phyloP scores from a whole-genome alignment of 2,113 vertebrate species.

The Psettodes erumei region DNA sequence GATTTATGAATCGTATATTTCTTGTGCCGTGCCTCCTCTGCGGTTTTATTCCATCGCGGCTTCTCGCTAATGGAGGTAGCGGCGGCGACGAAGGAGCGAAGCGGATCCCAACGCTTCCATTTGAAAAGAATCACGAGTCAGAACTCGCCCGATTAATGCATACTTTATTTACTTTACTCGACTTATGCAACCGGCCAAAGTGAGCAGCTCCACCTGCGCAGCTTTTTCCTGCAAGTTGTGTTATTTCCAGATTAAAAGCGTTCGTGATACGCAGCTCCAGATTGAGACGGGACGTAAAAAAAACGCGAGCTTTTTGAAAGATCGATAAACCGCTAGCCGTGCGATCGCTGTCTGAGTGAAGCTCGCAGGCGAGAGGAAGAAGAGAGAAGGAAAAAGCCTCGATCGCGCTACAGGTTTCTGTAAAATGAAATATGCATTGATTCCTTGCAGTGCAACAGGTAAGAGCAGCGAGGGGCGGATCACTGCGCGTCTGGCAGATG shows the following conservation, averaged over 20 bases:
- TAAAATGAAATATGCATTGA: neutral
- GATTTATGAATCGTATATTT: slow-evolving; percentile 53
- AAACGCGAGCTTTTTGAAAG: slow-evolving; percentile 10
- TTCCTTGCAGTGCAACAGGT: neutral
- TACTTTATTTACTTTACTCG: neutral
- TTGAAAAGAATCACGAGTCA: neutral
- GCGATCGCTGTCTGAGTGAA: slow-evolving; percentile 16
- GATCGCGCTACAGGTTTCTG: neutral
- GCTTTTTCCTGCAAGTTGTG: neutral
- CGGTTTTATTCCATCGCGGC: slow-evolving; percentile 4
- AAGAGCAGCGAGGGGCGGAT: neutral
- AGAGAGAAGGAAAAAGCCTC: slow-evolving; percentile 3
- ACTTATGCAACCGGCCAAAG: neutral
- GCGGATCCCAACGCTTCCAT: neutral
- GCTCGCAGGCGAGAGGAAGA: neutral
- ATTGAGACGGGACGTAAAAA: neutral
- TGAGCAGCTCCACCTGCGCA: neutral
- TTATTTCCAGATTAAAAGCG: neutral
- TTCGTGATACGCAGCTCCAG: neutral
- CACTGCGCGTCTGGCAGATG: slow-evolving; percentile 4
- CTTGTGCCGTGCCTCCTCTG: neutral
- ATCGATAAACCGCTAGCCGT: slow-evolving; percentile 9
- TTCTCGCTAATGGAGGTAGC: neutral
- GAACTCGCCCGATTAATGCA: neutral
- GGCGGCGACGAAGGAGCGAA: neutral